phyloP scores from a whole-genome alignment of 2,888 invertebrate genomes.

The Hecatera dysodea region DNA sequence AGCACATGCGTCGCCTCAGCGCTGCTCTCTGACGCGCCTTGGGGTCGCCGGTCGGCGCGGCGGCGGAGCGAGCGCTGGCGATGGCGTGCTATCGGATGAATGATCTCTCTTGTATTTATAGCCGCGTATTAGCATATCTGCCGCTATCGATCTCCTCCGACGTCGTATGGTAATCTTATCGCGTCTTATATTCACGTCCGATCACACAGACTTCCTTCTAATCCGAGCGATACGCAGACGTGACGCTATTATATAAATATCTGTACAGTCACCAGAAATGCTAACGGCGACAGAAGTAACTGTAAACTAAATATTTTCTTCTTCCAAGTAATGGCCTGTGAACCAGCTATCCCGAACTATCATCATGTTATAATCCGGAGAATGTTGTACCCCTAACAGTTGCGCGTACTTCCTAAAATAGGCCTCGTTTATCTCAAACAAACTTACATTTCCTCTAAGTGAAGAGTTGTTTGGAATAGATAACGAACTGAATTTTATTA shows the following conservation, averaged over 20 bases:
- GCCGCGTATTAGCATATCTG: conserved; percentile 37
- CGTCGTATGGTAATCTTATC: conserved; percentile 56
- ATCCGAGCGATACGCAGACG: conserved; percentile 41
- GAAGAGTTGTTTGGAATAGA: not conserved
- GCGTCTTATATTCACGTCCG: conserved; percentile 38
- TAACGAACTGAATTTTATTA: conserved; percentile 5
- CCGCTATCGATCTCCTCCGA: conserved; percentile 44
- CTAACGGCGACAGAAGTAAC: not conserved
- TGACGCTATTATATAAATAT: conserved; percentile 14
- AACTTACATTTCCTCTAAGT: conserved; percentile 9
- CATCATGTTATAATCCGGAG: not conserved
- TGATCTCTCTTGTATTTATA: conserved; percentile 37
- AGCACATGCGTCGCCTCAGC: not conserved
- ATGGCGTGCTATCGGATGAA: conserved; percentile 30
- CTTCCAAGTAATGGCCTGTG: not conserved
- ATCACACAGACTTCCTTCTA: conserved; percentile 47
- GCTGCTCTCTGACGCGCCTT: conserved; percentile 4
- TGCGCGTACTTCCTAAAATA: conserved; percentile 1
- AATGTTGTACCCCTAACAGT: not conserved
- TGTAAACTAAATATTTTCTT: conserved; percentile 5
- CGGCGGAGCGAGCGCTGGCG: not conserved
- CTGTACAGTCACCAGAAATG: not conserved
- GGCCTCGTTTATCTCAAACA: conserved; percentile 2
- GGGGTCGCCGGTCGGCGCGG: too few relatives aligned
- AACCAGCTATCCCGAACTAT: conserved; percentile 2